A percentile compares a stretch with the other conserved stretches of the same genome.
These are phyloP conservation scores for Oppia nitens DNA, from an alignment of 1,140 invertebrate genomes.

Conservation along the genomic window DNA sequence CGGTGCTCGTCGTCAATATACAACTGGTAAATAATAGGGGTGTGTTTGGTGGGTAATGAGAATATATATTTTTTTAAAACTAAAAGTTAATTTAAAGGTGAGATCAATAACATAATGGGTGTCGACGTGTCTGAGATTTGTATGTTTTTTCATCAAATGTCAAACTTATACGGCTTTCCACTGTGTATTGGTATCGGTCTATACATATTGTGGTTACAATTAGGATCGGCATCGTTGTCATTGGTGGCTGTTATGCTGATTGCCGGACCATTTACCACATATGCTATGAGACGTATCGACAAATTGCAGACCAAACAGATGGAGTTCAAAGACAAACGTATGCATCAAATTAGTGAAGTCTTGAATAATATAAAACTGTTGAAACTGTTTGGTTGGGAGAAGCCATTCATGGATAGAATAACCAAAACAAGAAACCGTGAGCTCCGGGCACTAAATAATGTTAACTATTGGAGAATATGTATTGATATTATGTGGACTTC, in stretches of 20 bases:
- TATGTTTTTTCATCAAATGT: slow-evolving; percentile 7
- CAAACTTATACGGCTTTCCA: slow-evolving; percentile 20
- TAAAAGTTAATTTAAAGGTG: slow-evolving; percentile 12
- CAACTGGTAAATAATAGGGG: slow-evolving; percentile 39
- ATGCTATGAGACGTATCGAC: slow-evolving; percentile 58
- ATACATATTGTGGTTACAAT: slow-evolving; percentile 25
- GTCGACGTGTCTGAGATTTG: slow-evolving; percentile 4
- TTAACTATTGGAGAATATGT: background rate
- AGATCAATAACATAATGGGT: slow-evolving; percentile 17
- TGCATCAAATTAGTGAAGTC: slow-evolving; percentile 32
- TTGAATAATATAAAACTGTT: slow-evolving; percentile 31
- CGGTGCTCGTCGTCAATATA: slow-evolving; percentile 30
- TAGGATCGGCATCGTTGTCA: slow-evolving; percentile 26
- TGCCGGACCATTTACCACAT: slow-evolving; percentile 70
- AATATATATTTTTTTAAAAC: too few relatives aligned
- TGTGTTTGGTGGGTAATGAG: background rate
- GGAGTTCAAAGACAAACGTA: slow-evolving; percentile 29
- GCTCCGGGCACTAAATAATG: background rate
- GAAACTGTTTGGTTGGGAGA: slow-evolving; percentile 18
- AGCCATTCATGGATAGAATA: slow-evolving; percentile 1
- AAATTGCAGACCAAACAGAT: slow-evolving; percentile 32
- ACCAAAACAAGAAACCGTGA: slow-evolving; percentile 9
- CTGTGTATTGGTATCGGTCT: slow-evolving; percentile 25
- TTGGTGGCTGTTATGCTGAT: slow-evolving; percentile 34
- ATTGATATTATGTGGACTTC: slow-evolving; percentile 10